Conservation (phyloP, 2,113 vertebrate species). For the Cochlearius cochlearius region DNA sequence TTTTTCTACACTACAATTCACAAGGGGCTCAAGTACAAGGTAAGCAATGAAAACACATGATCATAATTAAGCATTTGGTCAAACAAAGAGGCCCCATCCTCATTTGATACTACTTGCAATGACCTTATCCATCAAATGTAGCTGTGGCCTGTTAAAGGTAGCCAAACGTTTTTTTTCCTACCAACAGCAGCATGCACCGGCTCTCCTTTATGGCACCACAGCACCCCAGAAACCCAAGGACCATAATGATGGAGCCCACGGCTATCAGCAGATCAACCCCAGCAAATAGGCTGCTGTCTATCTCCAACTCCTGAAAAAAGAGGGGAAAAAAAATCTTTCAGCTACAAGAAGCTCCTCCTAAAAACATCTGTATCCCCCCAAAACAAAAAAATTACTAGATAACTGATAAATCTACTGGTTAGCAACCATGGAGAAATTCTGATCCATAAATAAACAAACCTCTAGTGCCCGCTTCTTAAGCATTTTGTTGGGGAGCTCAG, state of each 20-base stretch:
- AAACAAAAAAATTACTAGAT: neutral
- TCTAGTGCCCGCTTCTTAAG: neutral
- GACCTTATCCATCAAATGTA: neutral
- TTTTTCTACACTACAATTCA: neutral
- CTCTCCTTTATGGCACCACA: constrained; percentile 86
- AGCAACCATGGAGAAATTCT: neutral
- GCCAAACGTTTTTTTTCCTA: constrained; percentile 36
- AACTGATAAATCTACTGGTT: neutral
- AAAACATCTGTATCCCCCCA: neutral
- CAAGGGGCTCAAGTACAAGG: neutral
- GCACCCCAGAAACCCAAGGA: constrained; percentile 89
- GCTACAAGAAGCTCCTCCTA: neutral
- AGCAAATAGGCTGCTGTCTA: neutral
- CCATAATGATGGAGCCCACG: constrained; percentile 80
- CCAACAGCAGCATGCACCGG: constrained; percentile 84
- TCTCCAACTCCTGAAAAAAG: neutral
- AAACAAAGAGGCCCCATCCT: neutral
- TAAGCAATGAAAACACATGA: neutral
- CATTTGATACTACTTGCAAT: neutral
- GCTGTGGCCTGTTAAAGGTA: neutral
- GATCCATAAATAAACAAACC: neutral
- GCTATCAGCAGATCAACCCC: constrained; percentile 69
- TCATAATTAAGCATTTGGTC: neutral
- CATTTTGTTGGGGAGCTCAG: neutral
- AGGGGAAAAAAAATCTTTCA: neutral